Conservation (phyloP, 2,888 invertebrate genomes). For the Drosophila histrio region DNA sequence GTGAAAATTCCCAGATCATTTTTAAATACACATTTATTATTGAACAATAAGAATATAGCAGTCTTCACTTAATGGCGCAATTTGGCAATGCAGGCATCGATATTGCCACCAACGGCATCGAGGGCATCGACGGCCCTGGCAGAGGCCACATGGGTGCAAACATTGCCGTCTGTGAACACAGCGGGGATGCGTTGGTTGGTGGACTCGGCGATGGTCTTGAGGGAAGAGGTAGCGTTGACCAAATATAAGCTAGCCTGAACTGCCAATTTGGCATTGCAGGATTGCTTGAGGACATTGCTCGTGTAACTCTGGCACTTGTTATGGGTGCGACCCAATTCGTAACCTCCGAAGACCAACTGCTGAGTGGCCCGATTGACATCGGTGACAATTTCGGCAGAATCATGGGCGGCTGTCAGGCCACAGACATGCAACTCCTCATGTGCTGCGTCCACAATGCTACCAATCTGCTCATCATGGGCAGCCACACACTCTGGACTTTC, state of each 20-base stretch:
- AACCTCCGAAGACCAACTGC: slow-evolving; percentile 71
- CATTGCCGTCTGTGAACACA: slow-evolving; percentile 61
- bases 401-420: slow-evolving; percentile 63
- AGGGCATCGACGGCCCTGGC: slow-evolving; percentile 59
- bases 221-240: slow-evolving; percentile 56
- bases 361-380: slow-evolving; percentile 70
- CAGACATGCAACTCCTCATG: slow-evolving; percentile 66
- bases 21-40: slow-evolving; percentile 6
- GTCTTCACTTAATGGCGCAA: not conserved
- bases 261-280: slow-evolving; percentile 62
- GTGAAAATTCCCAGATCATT: not conserved
- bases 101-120: slow-evolving; percentile 43
- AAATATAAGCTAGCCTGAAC: slow-evolving; percentile 60
- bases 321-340: slow-evolving; percentile 48
- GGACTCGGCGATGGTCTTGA: slow-evolving; percentile 66
- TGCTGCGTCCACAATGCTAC: slow-evolving; percentile 44
- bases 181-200: slow-evolving; percentile 68
- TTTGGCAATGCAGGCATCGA: slow-evolving; percentile 55
- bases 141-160: slow-evolving; percentile 67
- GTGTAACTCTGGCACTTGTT: slow-evolving; percentile 62
- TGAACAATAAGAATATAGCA: not conserved
- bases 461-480: slow-evolving; percentile 54
- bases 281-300: slow-evolving; percentile 35
- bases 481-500: slow-evolving; percentile 65
- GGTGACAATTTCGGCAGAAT: slow-evolving; percentile 65